Base-by-base conservation (phyloP, 2,797 vertebrate species). In the Neopelma chrysocephalum region DNA sequence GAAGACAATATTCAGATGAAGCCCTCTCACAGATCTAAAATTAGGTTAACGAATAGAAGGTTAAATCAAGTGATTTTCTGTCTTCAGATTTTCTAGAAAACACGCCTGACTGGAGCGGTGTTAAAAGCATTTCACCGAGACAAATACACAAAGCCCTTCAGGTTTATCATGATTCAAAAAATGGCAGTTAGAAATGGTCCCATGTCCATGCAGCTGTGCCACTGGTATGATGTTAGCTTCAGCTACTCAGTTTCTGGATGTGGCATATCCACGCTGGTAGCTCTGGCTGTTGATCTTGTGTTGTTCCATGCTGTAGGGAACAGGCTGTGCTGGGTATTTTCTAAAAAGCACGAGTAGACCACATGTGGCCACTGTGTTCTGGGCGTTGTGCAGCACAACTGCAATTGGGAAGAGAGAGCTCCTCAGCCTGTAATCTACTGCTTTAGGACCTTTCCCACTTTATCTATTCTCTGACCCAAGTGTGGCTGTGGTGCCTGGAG, bases 21-120 rank as follows among this genome's bases (percentile, higher is more conserved):
- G 98, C 25, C 98, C 99, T 87, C 97, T 98, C 79, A 99, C 98
- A 15, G 96, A 97, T 73, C 99, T 99, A 77, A 70, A 97, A 87
- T 17, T 21, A 93, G 95, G 14, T 76, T 62, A 47, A 68, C 12
- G 42, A 81, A 83, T 1, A 84, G 32, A 62, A 71, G 19, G 71
- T 68, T 89, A 87, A 93, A 76, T 42, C 38, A 70, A 90, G 10
- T 0, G 0, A 66, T 60, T 51, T 69, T 51, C 15, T 53, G 14
- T 47, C 34, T 69, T 40, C 17, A 66, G 4, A 10, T 76, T 82
- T 85, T 90, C 43, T 64, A 83, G 40, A 56, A 83, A 72, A 32
- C 21, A 80, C 23, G 10, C 43, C 11, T 51, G 40, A 57, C 43
- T 40, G 43, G 45, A 85, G 12, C 54, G 66, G 16, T 79, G 27